A percentile compares a stretch with the other conserved stretches of the same genome.
These are phyloP conservation scores for Semnornis frantzii DNA, from an alignment of 2,113 vertebrate genomes.

Conservation along the genomic window DNA sequence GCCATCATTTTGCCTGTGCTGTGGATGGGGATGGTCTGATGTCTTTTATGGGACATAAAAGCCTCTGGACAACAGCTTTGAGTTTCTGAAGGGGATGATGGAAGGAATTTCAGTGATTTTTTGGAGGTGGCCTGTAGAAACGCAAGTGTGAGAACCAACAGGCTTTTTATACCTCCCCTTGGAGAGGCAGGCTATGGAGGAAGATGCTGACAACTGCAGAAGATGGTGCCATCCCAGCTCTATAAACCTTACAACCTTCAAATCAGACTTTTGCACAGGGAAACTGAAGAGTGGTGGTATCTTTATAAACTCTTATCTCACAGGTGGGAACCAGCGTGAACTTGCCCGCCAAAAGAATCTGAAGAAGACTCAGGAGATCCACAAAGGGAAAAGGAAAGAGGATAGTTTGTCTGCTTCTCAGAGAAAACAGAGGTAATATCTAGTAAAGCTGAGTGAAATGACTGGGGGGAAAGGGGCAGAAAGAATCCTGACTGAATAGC, in stretches of 20 bases:
- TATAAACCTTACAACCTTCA: not conserved
- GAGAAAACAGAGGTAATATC: conserved; percentile 77
- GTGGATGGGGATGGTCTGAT: too few relatives aligned
- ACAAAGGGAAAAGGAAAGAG: conserved; percentile 82
- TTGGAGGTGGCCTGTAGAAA: not conserved
- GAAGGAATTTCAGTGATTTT: not conserved
- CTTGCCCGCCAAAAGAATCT: conserved; percentile 81
- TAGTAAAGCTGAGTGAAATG: not conserved
- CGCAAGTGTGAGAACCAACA: not conserved
- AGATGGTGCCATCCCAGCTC: not conserved
- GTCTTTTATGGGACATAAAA: not conserved
- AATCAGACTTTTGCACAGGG: not conserved
- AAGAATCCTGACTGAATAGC: not conserved
- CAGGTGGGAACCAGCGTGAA: conserved; percentile 82
- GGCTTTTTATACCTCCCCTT: not conserved
- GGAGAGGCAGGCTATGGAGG: too few relatives aligned
- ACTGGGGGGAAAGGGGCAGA: not conserved
- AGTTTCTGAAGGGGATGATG: not conserved
- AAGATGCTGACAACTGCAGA: not conserved
- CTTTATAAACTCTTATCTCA: not conserved
- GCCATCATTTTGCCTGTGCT: not conserved
- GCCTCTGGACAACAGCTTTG: not conserved
- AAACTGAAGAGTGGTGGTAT: not conserved
- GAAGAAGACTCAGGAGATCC: conserved; percentile 80
- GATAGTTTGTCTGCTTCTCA: conserved; percentile 77